Conservation (phyloP, 2,113 vertebrate species). For the Dasyprocta punctata region DNA sequence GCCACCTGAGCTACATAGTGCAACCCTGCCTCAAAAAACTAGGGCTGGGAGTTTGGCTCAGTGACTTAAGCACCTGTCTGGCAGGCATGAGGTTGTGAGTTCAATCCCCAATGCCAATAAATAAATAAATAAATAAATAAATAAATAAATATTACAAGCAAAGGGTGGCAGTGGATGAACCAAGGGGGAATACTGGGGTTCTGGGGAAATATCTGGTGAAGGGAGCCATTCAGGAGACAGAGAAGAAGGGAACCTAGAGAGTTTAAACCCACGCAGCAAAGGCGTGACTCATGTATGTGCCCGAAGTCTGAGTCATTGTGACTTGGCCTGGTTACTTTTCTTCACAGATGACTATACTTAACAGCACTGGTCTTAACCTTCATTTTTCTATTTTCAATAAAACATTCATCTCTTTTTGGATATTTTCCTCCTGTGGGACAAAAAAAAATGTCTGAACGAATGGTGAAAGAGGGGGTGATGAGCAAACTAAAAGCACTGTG, state of each 20-base stretch:
- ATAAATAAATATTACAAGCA: no score
- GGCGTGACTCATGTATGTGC: neutral
- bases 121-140: no score
- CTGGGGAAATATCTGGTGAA: neutral
- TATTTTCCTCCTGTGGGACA: conserved; percentile 20
- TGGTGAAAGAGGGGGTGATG: neutral
- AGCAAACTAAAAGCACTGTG: neutral
- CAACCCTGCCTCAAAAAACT: no score
- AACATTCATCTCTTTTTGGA: conserved; percentile 52
- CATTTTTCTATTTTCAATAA: conserved; percentile 57
- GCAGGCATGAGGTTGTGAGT: no score
- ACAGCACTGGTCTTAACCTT: neutral
- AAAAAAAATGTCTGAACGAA: conserved; percentile 52
- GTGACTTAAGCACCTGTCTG: no score
- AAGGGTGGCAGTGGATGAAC: neutral
- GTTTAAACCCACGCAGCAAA: conserved; percentile 2
- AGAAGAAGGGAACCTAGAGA: neutral
- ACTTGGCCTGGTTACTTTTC: conserved; percentile 42
- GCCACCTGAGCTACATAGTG: no score
- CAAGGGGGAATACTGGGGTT: neutral
- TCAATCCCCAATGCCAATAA: no score
- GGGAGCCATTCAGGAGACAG: neutral
- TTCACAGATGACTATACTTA: conserved; percentile 9
- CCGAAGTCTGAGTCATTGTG: conserved; percentile 55
- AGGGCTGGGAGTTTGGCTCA: no score